Evolutionary conservation across 2,888 invertebrate species (phyloP).

Genomic region (Cenopis cana): DNA sequence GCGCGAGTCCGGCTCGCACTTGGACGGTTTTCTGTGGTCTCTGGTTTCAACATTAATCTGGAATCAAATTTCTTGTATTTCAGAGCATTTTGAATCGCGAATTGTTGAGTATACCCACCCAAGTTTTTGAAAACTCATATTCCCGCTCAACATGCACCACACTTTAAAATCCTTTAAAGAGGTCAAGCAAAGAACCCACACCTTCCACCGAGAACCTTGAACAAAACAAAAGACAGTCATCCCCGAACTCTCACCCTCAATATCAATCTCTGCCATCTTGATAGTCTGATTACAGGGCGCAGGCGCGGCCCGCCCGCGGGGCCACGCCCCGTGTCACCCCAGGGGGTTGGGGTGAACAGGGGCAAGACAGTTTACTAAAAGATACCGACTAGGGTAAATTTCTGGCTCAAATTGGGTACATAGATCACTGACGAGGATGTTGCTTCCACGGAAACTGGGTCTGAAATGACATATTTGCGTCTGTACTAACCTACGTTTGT

Average conservation of each 20-base stretch:
- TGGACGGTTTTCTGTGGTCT: no score
- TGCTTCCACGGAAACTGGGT: conserved; percentile 7
- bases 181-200: not conserved
- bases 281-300: conserved; percentile 69
- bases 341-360: conserved; percentile 57
- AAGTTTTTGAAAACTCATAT: not conserved
- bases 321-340: conserved; percentile 66
- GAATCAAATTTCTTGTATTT: no score
- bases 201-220: conserved; percentile 14
- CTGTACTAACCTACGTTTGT: not conserved
- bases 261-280: conserved; percentile 74
- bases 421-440: not conserved
- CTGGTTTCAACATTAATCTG: no score
- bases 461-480: not conserved
- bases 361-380: conserved; percentile 49
- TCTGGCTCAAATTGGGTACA: conserved; percentile 1
- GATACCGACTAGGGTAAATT: conserved; percentile 7
- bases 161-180: not conserved
- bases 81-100: no score
- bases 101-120: no score
- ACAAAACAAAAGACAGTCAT: conserved; percentile 14
- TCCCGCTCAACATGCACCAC: not conserved
- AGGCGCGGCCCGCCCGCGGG: conserved; percentile 72
- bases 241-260: conserved; percentile 41
- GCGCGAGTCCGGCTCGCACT: no score